phyloP scores from a whole-genome alignment of 2,888 invertebrate species.

The Hirtodrosophila trivittata region DNA sequence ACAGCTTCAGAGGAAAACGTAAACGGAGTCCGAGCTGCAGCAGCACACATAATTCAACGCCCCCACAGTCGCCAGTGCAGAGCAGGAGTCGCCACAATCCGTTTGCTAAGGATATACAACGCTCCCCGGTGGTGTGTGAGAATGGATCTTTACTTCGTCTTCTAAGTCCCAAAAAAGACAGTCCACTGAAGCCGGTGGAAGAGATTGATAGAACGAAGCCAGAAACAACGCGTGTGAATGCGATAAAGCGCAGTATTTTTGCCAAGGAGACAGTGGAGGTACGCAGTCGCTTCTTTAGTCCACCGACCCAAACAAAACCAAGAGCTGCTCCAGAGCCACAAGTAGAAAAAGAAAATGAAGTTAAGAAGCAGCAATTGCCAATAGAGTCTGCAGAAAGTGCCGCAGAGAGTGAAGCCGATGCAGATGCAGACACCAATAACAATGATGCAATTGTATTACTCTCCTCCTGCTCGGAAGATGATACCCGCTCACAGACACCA shows the following conservation, averaged over 20 bases:
- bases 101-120: conserved; percentile 72
- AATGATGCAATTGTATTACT: conserved; percentile 43
- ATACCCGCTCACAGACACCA: conserved; percentile 28
- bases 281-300: conserved; percentile 86
- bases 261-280: conserved; percentile 81
- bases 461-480: conserved; percentile 57
- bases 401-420: not conserved
- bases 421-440: conserved; percentile 14
- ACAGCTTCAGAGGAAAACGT: conserved; percentile 57
- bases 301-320: conserved; percentile 45
- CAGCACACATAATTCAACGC: conserved; percentile 36
- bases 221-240: conserved; percentile 25
- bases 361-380: conserved; percentile 24
- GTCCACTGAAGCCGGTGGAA: conserved; percentile 13
- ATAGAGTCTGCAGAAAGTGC: conserved; percentile 2
- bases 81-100: conserved; percentile 80
- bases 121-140: conserved; percentile 60
- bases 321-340: not conserved
- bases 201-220: not conserved
- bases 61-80: conserved; percentile 63
- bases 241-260: conserved; percentile 61
- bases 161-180: conserved; percentile 71
- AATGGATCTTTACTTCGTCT: conserved; percentile 73
- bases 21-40: conserved; percentile 57
- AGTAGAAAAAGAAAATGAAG: conserved; percentile 41